A percentile compares a stretch with the other conserved stretches of the same genome.
phyloP scores from a whole-genome alignment of 2,888 invertebrate genomes.

The Poecilobothrus nobilitatus region DNA sequence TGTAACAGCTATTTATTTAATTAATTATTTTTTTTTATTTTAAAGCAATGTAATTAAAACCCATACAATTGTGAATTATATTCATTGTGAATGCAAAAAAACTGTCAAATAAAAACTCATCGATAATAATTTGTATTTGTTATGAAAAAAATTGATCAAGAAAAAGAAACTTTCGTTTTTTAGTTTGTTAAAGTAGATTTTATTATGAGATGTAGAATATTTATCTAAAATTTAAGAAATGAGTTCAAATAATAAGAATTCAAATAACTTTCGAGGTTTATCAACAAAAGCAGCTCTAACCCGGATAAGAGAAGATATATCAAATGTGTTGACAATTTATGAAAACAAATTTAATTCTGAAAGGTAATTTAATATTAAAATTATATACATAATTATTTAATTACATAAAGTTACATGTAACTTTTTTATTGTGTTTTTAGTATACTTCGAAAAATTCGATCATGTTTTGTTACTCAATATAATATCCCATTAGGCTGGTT shows the following conservation, averaged over 20 bases:
- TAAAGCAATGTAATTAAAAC: too few relatives aligned
- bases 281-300: conserved; percentile 60
- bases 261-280: conserved; percentile 44
- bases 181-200: background rate
- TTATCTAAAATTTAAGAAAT: background rate
- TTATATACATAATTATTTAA: conserved; percentile 22
- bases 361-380: conserved; percentile 37
- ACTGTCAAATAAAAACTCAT: background rate
- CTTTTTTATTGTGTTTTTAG: conserved; percentile 39
- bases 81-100: background rate
- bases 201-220: background rate
- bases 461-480: conserved; percentile 39
- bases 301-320: conserved; percentile 62
- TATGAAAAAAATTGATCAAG: background rate
- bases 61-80: too few relatives aligned
- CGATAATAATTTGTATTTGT: background rate
- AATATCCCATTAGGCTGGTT: conserved; percentile 61
- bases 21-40: too few relatives aligned
- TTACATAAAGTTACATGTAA: conserved; percentile 39
- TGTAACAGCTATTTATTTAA: too few relatives aligned
- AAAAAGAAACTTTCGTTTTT: background rate
- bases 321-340: conserved; percentile 54
- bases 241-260: conserved; percentile 22
- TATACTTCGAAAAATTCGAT: conserved; percentile 35
- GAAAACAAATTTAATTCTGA: conserved; percentile 51